Conservation (phyloP, 2,888 invertebrate genomes). For the Proisotoma minuta region DNA sequence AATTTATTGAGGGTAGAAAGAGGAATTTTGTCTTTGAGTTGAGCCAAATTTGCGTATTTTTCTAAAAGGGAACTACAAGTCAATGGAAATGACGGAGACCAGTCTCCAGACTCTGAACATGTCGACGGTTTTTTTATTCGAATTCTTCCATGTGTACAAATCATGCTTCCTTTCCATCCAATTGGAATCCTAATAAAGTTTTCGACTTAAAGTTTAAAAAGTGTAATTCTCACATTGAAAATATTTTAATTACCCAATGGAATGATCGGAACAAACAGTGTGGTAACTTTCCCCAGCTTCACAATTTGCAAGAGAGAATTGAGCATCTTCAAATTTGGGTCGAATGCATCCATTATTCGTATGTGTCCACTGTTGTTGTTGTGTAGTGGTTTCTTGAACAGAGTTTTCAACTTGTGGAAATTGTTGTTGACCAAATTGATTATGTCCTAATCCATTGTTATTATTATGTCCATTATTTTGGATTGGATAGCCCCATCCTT, state of each 20-base stretch:
- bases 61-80: neutral
- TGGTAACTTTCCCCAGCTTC: neutral
- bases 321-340: neutral
- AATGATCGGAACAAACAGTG: neutral
- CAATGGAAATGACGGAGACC: neutral
- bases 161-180: constrained; percentile 10
- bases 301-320: neutral
- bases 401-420: too few species aligned
- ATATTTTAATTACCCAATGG: neutral
- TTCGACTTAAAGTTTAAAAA: neutral
- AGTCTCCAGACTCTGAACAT: constrained; percentile 6
- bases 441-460: too few species aligned
- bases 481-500: too few species aligned
- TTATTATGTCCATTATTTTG: too few species aligned
- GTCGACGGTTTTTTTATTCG: constrained; percentile 5
- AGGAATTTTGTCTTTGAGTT: neutral
- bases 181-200: constrained; percentile 1
- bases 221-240: neutral
- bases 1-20: neutral
- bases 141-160: neutral
- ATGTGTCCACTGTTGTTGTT: too few species aligned
- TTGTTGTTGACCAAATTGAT: too few species aligned
- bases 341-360: too few species aligned
- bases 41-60: too few species aligned
- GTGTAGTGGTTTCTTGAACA: too few species aligned